A percentile compares a stretch with the other conserved stretches of the same genome.
Evolutionary conservation across 2,888 invertebrate genomes (phyloP).

Genomic region (Ectobius pallidus): DNA sequence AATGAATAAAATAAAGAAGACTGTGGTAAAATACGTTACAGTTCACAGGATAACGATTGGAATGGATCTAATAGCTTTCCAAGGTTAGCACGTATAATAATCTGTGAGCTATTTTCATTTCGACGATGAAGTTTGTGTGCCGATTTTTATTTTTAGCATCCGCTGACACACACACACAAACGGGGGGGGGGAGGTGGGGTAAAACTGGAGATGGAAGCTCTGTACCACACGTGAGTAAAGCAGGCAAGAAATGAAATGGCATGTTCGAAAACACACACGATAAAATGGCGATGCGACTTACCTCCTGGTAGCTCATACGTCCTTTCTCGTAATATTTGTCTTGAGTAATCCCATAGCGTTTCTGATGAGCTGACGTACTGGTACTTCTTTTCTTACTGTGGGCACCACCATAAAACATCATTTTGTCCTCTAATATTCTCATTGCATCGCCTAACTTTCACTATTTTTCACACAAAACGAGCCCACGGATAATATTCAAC

Average conservation of each 20-base stretch:
- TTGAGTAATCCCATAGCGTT: slow-evolving; percentile 22
- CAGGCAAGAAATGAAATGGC: background rate
- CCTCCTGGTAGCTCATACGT: slow-evolving; percentile 41
- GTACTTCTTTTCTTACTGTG: slow-evolving; percentile 62
- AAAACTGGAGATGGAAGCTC: slow-evolving; percentile 11
- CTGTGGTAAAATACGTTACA: no score
- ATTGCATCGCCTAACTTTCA: slow-evolving; percentile 36
- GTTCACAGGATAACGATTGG: no score
- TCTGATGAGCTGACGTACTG: slow-evolving; percentile 28
- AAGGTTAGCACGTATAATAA: slow-evolving; percentile 14
- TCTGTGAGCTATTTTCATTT: slow-evolving; percentile 27
- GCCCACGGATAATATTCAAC: no score
- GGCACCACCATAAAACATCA: slow-evolving; percentile 75
- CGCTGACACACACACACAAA: slow-evolving; percentile 22
- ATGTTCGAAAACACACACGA: background rate
- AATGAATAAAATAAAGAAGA: no score
- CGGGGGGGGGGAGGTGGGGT: background rate
- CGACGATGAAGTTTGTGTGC: slow-evolving; percentile 24
- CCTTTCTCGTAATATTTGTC: slow-evolving; percentile 35
- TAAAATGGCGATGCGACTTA: no score
- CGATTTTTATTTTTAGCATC: slow-evolving; percentile 25
- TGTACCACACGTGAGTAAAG: slow-evolving; percentile 15
- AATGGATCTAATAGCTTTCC: background rate
- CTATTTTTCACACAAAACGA: slow-evolving; percentile 10
- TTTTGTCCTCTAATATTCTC: slow-evolving; percentile 53